phyloP scores from a whole-genome alignment of 2,888 invertebrate species.

The Acrobasis consociella region DNA sequence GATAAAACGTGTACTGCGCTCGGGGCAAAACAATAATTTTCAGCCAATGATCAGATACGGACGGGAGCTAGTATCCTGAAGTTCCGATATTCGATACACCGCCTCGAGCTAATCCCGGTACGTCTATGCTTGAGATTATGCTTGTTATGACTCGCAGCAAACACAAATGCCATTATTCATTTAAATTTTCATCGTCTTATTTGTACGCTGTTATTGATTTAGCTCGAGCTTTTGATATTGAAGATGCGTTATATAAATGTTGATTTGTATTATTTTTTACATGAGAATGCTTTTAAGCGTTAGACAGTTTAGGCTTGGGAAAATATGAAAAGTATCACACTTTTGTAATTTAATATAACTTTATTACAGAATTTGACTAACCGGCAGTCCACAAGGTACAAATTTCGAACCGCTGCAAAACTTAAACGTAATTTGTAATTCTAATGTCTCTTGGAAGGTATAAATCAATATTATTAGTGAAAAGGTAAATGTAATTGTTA shows the following conservation, averaged over 20 bases:
- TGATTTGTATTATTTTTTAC: neutral
- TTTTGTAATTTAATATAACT: neutral
- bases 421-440: neutral
- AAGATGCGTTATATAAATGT: neutral
- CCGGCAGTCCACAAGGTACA: neutral
- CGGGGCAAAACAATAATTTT: constrained; percentile 28
- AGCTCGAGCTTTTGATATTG: neutral
- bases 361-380: neutral
- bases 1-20: constrained; percentile 15
- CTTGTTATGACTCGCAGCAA: constrained; percentile 6
- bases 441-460: constrained; percentile 4
- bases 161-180: constrained; percentile 7
- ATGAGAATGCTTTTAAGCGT: neutral
- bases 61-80: constrained; percentile 21
- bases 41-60: constrained; percentile 32
- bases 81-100: constrained; percentile 30
- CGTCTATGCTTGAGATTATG: constrained; percentile 1
- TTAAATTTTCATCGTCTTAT: neutral
- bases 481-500: constrained; percentile 8
- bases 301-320: neutral
- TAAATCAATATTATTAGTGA: constrained; percentile 6
- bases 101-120: constrained; percentile 15
- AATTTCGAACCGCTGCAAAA: neutral
- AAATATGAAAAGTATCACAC: neutral
- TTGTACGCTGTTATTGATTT: neutral